A percentile compares a stretch with the other conserved stretches of the same genome.
phyloP scores from a whole-genome alignment of 2,797 vertebrate species.

The Mycteria americana region DNA sequence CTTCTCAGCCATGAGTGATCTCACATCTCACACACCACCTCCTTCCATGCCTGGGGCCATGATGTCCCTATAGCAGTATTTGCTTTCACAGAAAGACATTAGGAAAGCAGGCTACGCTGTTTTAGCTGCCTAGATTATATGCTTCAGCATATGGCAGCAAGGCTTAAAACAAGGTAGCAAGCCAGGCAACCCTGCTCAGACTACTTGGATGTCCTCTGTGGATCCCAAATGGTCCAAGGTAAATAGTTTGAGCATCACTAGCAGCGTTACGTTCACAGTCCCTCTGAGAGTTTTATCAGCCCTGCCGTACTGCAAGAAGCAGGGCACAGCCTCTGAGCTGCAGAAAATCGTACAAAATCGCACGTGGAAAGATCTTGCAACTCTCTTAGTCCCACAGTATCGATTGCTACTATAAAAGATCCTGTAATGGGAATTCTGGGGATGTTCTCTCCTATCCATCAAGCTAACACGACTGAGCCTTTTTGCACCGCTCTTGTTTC shows the following conservation, averaged over 20 bases:
- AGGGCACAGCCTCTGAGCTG: background rate
- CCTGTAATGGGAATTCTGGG: background rate
- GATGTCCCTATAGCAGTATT: background rate
- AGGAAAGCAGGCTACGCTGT: too few species aligned
- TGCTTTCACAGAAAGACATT: background rate
- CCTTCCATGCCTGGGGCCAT: fast-evolving
- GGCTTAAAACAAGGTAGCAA: background rate
- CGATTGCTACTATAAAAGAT: background rate
- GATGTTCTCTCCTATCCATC: background rate
- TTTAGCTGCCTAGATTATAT: background rate
- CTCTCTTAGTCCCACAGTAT: background rate
- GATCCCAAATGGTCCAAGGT: background rate
- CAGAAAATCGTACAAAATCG: background rate
- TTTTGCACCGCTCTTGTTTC: background rate
- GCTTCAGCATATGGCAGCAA: background rate
- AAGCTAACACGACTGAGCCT: fast-evolving
- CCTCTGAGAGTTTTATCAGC: background rate
- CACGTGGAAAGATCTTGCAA: background rate
- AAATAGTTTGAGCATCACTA: background rate
- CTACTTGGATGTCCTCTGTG: background rate
- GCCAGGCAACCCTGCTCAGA: background rate
- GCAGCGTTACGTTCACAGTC: fast-evolving
- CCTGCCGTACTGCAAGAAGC: background rate
- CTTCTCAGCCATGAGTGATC: background rate
- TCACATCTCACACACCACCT: background rate